Evolutionary conservation across 2,888 invertebrate genomes (phyloP), one percentile per base, ranked within the genome.

Genomic region (Bombylius discolor): DNA sequence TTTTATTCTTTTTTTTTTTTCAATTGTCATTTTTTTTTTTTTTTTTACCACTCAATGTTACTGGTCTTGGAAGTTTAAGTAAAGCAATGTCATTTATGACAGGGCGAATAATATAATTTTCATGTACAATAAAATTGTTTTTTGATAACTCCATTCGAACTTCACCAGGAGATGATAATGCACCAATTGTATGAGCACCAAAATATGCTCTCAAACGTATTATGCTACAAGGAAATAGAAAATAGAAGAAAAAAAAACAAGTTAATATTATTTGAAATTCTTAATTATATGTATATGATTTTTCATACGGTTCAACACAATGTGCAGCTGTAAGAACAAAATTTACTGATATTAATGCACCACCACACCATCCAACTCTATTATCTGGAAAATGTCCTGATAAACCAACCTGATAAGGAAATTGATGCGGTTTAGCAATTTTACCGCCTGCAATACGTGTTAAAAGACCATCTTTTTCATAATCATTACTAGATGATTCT

Each of bases 11-110:
- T 31, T 31, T 39, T 23, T n/a, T 31, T 23, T 23, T 3, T n/a
- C 3, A 23, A 23, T 23, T 23, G 1, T 23, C 1, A 23, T 23
- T 23, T 23, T 23, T 23, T 23, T 23, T 23, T 23, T 2, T 23
- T 23, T 14, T 1, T 14, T 64, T 60, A 72, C 72, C 70, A 59
- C 67, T 69, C 51, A 70, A 68, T 47, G 64, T 63, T 23, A 72
- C 64, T n/a, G 68, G 61, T 58, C 67, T 61, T 13, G 72, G 72
- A 36, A 72, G 63, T 5, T 63, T 65, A 47, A 72, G 65, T 11
- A 72, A 52, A 4, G 71, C 72, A 59, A 72, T 71, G 50, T 72
- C 72, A 61, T 73, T 70, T 58, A 66, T 67, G 5, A 71, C 61
- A 5, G 67, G 64, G 13, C 64, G 64, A 11, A 68, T 65, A 64